A percentile compares a stretch with the other conserved stretches of the same genome.
Conservation (phyloP, 2,888 invertebrate genomes). For the Pachliopta kotzebuea region DNA sequence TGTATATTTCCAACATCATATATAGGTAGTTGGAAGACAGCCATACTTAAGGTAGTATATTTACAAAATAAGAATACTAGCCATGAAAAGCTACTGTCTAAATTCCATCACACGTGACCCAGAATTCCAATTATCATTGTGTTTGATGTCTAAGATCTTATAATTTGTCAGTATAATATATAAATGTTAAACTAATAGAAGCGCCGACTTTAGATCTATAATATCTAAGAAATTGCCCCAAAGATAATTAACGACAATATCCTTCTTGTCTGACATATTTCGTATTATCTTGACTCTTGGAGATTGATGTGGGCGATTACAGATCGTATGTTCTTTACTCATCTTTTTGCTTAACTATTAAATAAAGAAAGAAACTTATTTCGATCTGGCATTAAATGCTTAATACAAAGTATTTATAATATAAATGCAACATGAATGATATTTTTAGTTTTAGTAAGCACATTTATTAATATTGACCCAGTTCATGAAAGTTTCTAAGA, state of each 20-base stretch:
- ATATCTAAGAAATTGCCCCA: not conserved
- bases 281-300: conserved; percentile 2
- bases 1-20: too few species aligned
- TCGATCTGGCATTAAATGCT: not conserved
- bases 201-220: not conserved
- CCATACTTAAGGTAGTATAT: too few species aligned
- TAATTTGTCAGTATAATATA: too few species aligned
- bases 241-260: not conserved
- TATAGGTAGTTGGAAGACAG: too few species aligned
- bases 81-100: too few species aligned
- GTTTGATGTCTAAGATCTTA: too few species aligned
- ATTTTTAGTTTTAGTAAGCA: not conserved
- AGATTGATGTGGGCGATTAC: conserved; percentile 1
- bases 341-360: not conserved
- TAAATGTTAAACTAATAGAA: not conserved
- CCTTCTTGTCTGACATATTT: conserved; percentile 1
- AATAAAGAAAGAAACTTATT: not conserved
- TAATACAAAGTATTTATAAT: not conserved
- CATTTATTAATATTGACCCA: not conserved
- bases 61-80: too few species aligned
- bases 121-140: too few species aligned
- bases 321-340: not conserved
- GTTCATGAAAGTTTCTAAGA: not conserved
- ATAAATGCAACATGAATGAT: not conserved
- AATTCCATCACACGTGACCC: too few species aligned